Base-by-base conservation (phyloP, 2,113 vertebrate species). In the Chascanopsetta lugubris region DNA sequence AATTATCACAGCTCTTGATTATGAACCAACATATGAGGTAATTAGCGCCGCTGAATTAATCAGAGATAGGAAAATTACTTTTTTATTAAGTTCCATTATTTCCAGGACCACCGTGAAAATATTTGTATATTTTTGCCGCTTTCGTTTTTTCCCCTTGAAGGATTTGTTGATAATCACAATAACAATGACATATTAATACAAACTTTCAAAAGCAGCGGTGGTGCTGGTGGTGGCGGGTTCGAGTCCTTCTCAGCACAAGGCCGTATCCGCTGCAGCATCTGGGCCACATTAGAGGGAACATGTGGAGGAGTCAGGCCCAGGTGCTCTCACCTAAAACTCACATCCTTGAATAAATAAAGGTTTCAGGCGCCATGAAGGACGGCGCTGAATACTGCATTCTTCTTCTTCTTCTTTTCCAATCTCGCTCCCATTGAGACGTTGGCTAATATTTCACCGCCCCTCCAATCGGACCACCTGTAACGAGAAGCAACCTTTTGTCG, bases 41-140 rank as follows among this genome's bases (percentile, higher is more conserved):
- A 88, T 91, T 90, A 89, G 84, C 68, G 69, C 43, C 24, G 75
- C 54, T 83, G 83, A 88, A 87, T 91, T 89, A 90, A 91, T 91
- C 86, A 83, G 61, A 62, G 78, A 79, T 83, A 80, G 82, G 78
- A 79, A 89, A 82, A 87, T 83, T 83, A 73, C 81, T 77, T 82
- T 87, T 80, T 72, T 85, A 83, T 86, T 87, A 83, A 83, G 78
- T 85, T 77, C 75, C 69, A 83, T 89, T 88, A 87, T 88, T 78
- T 85, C 67, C 59, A 55, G 43, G 75, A 85, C 85, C 86, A 82
- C 85, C 79, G 2, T 84, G 71, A 80, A 83, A 88, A 86, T 18
- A 79, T 82, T 72, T 10, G 42, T 74, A 17, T 56, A 43, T 26
- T 45, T 59, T 30, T 79, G 26, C 67, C 68, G 3, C 1, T 79